Evolutionary conservation across 1,140 invertebrate genomes (phyloP).

Genomic region (Stegodyphus dumicola): DNA sequence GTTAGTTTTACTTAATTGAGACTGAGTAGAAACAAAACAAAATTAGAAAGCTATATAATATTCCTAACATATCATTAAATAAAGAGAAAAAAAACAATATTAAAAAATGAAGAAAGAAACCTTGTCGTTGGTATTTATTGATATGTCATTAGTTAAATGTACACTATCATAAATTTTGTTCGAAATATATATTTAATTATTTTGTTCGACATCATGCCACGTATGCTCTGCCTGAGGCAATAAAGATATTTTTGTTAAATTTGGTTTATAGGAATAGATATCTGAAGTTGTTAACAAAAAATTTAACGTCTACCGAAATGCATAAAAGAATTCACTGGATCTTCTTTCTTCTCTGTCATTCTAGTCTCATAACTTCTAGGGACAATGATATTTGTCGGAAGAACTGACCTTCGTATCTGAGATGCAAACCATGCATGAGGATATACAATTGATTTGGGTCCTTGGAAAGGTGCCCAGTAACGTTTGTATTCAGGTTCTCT

Average conservation of each 20-base stretch:
- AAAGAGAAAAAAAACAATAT: background rate
- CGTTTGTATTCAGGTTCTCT: constrained; percentile 24
- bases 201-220: background rate
- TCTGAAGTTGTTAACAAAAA: constrained; percentile 2
- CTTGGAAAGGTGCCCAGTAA: constrained; percentile 46
- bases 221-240: background rate
- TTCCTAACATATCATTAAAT: background rate
- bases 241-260: background rate
- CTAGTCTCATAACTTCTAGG: constrained; percentile 4
- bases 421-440: constrained; percentile 52
- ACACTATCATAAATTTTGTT: constrained; percentile 34
- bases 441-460: constrained; percentile 52
- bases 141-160: constrained; percentile 54
- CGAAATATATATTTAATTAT: constrained; percentile 1
- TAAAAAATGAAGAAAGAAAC: constrained; percentile 14
- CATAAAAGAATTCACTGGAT: constrained; percentile 51
- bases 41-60: too few species aligned
- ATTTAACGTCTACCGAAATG: constrained; percentile 53
- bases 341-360: constrained; percentile 55
- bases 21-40: too few species aligned
- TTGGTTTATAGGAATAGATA: constrained; percentile 37
- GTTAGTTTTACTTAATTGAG: too few species aligned
- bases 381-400: background rate
- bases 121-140: constrained; percentile 41
- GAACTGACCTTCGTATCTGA: constrained; percentile 41